Evolutionary conservation across 2,113 vertebrate genomes (phyloP), one percentile per base, ranked within the genome.

Genomic region (Cyanoliseus patagonus): DNA sequence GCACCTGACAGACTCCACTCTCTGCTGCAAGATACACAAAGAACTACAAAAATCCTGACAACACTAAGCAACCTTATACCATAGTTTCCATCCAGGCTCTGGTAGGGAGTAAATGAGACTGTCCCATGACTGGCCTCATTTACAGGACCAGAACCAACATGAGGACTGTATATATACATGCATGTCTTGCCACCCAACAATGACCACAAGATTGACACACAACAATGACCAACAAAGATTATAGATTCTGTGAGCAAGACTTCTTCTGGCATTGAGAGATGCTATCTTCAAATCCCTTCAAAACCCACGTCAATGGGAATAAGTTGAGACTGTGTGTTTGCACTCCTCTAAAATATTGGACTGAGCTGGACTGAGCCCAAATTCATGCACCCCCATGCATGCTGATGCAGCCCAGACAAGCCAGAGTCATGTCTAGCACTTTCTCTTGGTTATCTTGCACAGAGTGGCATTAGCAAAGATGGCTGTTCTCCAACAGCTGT

Each of bases 141-240:
- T 51, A 53, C 19, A 46, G 61, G n/a, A 86, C n/a, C 13, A 86
- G 46, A 83, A 78, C 12, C n/a, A 80, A 39, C 19, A 27, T 1
- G 0, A 75, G 39, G 42, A 22, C 3, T 17, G 17, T 6, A 31
- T 7, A 11, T 10, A 9, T 14, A 8, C 8, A 19, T 11, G 19
- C 31, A 6, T 10, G 22, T 37, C 13, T 52, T 52, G 51, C 10
- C 47, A 24, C 20, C 35, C 16, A 74, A 37, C 3, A 4, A 33
- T 16, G 17, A 16, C 13, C 39, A 53, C 22, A 0, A 0, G 8
- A 44, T 9, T 44, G 42, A 44, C 47, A 24, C 20, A 42, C 16
- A 74, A 37, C 3, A 3, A 33, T 20, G 17, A 16, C 14, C 39
- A 49, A 0, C 0, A 77, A n/a, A 77, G 8, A 52, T 4, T 0